Conservation (phyloP, 2,113 vertebrate species). For the Malaclemys terrapin region DNA sequence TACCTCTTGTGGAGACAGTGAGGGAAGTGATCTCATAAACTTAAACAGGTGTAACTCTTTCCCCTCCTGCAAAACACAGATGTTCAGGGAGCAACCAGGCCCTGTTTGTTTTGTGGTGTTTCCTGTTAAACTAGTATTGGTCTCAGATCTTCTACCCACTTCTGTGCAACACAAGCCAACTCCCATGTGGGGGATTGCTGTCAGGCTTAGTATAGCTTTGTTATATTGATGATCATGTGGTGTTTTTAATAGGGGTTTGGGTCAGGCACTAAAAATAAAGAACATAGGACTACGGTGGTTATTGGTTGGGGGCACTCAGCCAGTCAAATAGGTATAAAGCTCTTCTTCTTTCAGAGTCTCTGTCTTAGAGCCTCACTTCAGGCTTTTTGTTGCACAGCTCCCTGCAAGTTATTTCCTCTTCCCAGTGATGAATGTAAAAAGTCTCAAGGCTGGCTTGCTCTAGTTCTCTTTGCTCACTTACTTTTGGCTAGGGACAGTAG, state of each 20-base stretch:
- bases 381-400: not conserved
- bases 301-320: not conserved
- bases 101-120: not conserved
- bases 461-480: not conserved
- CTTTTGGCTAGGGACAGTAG: not conserved
- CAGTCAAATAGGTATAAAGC: not conserved
- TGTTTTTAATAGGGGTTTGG: not conserved
- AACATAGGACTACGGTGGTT: not conserved
- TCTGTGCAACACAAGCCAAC: not conserved
- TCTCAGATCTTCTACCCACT: not conserved
- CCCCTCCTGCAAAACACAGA: not conserved
- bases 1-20: not conserved
- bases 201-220: not conserved
- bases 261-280: not conserved
- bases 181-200: not conserved
- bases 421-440: not conserved
- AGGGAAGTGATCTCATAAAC: not conserved
- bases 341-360: not conserved
- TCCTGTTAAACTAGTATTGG: not conserved
- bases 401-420: not conserved
- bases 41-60: not conserved
- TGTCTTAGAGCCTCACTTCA: not conserved
- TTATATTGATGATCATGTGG: not conserved
- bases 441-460: not conserved
- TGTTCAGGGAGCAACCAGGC: not conserved